These are phyloP conservation scores for Tenrec ecaudatus DNA, from an alignment of 2,113 vertebrate species.

Conservation along the genomic window DNA sequence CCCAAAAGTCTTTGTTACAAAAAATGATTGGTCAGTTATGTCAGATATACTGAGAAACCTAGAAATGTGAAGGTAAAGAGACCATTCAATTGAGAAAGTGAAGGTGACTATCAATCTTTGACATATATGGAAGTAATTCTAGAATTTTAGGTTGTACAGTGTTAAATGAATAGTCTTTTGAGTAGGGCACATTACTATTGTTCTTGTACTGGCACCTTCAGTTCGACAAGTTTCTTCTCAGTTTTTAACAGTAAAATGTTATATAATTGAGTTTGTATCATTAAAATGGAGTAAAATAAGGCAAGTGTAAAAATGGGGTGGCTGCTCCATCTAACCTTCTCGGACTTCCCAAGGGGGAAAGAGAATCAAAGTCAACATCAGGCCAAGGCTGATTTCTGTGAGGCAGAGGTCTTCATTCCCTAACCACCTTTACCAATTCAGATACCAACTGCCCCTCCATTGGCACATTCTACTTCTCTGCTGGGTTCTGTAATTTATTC, in stretches of 20 bases:
- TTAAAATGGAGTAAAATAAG: no score
- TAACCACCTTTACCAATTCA: no score
- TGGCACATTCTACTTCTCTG: no score
- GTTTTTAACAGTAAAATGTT: background rate
- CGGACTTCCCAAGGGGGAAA: no score
- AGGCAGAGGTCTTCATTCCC: no score
- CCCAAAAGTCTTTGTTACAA: background rate
- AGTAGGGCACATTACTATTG: background rate
- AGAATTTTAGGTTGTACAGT: slow-evolving; percentile 1
- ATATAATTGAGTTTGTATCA: background rate
- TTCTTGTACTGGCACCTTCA: background rate
- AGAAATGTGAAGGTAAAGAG: slow-evolving; percentile 2
- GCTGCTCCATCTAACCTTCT: no score
- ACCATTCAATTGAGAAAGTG: background rate
- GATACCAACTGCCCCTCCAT: no score
- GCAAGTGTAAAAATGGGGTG: no score
- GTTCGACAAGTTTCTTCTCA: background rate
- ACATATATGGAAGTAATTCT: background rate
- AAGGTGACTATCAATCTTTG: background rate
- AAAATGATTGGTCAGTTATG: background rate
- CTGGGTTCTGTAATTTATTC: no score
- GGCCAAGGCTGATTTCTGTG: no score
- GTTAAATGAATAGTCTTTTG: slow-evolving; percentile 2
- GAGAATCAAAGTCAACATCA: no score
- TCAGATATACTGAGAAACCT: slow-evolving; percentile 7